Base-by-base conservation (phyloP, 2,888 invertebrate genomes). In the Drosophila multiciliata region DNA sequence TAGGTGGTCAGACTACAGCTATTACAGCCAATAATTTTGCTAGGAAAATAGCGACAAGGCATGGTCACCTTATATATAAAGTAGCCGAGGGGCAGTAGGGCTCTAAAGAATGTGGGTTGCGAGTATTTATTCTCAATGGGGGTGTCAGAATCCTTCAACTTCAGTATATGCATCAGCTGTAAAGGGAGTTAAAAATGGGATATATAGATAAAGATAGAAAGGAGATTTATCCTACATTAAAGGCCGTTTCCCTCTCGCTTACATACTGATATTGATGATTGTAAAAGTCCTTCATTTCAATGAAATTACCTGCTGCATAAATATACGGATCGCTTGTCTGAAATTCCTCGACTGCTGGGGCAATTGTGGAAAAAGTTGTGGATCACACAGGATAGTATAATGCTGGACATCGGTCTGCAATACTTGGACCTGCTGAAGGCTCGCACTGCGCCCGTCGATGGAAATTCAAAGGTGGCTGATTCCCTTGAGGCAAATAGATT, bases 321-420 rank as follows among this genome's bases (percentile, higher is more conserved):
- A 91, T 87, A 42, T 78, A 20, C 0, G 73, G 67, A 65, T 89
- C 87, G 20, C 80, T 90, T 15, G 91, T 92, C 32, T 71, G 54
- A 52, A 76, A 91, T n/a, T n/a, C n/a, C n/a, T n/a, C 91, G 90
- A 53, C 11, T 77, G 0, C 52, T 60, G 1, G 91, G 90, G n/a
- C 90, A 90, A 2, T 80, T 90, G 26, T 91, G 91, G 42, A 91
- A 91, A 36, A 91, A 90, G 1, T 74, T 59, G 38, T 77, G 69
- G 9, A 90, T 81, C 6, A 82, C 90, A 32, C 91, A 90, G 29
- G 89, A 80, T n/a, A 91, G 50, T 1, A 91, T 76, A 17, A 91
- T 69, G 48, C 90, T 89, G 17, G 91, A 32, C 33, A 74, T 60
- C 1, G 90, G 90, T 2, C 81, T 64, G 67, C 90, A 90, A 6